Evolutionary conservation across 1,140 invertebrate genomes (phyloP).

Genomic region (Anoplolepis gracilipes): DNA sequence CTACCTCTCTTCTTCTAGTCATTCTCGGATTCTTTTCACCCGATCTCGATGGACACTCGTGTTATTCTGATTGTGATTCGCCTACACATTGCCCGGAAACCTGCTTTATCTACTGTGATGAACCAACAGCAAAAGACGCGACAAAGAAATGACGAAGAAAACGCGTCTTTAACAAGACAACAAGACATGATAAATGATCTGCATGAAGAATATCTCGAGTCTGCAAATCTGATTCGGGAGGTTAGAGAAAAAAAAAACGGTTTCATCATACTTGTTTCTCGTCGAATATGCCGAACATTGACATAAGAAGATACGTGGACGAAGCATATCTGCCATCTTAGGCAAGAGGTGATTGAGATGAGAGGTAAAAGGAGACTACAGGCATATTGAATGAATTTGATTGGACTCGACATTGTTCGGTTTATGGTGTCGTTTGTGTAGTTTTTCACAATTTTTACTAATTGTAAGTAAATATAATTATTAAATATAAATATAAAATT

Average conservation of each 20-base stretch:
- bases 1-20: not conserved
- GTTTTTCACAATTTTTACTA: no score
- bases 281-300: not conserved
- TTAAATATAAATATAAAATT: no score
- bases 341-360: no score
- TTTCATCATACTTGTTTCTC: conserved; percentile 25
- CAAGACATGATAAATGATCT: conserved; percentile 83
- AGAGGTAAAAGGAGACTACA: no score
- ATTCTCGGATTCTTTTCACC: not conserved
- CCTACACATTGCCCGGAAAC: conserved; percentile 67
- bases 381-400: no score
- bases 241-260: not conserved
- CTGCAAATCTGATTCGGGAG: conserved; percentile 8
- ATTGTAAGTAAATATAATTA: no score
- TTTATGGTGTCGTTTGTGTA: no score
- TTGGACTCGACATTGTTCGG: no score
- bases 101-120: conserved; percentile 81
- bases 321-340: no score
- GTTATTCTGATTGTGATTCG: conserved; percentile 49
- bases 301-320: no score
- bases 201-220: not conserved
- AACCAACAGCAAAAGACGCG: conserved; percentile 77
- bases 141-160: conserved; percentile 77
- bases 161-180: conserved; percentile 78
- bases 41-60: conserved; percentile 1